Percentiles rank a stretch among this genome's conserved stretches.
These are phyloP conservation scores for Phylloscopus collybita DNA, from an alignment of 2,797 vertebrate species.

Conservation along the genomic window DNA sequence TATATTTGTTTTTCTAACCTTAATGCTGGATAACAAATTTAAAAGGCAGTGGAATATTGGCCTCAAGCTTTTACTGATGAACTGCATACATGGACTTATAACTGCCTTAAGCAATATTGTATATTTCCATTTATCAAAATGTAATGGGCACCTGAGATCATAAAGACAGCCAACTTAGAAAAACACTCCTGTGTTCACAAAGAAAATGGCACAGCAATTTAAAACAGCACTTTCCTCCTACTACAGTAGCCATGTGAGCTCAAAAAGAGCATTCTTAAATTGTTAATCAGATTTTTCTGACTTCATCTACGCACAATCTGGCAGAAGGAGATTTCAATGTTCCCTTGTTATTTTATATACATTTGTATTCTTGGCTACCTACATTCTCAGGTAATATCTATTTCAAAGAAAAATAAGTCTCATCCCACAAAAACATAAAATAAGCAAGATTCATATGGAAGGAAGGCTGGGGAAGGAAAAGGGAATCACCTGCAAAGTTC, in stretches of 20 bases:
- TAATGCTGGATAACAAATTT: background rate
- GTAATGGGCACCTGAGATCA: background rate
- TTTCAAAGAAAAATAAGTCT: background rate
- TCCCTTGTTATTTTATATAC: background rate
- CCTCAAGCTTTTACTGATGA: background rate
- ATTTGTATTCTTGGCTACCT: background rate
- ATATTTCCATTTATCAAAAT: background rate
- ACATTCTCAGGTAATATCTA: background rate
- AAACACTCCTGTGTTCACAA: background rate
- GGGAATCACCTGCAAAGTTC: background rate
- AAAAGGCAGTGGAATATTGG: background rate
- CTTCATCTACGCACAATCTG: background rate
- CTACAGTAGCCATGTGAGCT: background rate
- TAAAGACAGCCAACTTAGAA: background rate
- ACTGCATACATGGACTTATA: background rate
- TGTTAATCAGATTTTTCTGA: background rate
- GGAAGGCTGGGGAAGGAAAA: background rate
- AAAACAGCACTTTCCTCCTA: background rate
- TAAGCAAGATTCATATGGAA: slow-evolving; percentile 7
- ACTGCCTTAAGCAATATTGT: background rate
- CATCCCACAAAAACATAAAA: background rate
- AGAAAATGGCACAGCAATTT: slow-evolving; percentile 13
- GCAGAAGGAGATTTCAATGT: background rate
- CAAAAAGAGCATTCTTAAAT: slow-evolving; percentile 7
- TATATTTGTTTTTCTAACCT: background rate